These are phyloP conservation scores for Morbakka virulenta DNA, from an alignment of 30 jellyfish, hydroid and myxozoan species.

Conservation along the genomic window DNA sequence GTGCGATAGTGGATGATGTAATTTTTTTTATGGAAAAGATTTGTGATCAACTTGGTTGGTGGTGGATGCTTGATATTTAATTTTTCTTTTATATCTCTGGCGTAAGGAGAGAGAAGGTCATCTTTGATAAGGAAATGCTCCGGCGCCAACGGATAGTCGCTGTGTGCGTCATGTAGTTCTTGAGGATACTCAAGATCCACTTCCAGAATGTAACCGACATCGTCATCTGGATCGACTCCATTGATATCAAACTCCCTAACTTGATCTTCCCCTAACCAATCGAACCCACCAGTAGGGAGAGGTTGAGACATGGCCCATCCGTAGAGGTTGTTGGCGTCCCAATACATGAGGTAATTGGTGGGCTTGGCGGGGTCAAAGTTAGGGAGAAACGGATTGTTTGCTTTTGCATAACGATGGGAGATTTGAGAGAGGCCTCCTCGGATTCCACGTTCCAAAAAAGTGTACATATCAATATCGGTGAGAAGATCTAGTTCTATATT, in stretches of 20 bases:
- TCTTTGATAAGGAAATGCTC: constrained; percentile 18
- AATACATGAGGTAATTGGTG: no score
- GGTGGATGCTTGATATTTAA: no score
- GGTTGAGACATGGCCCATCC: no score
- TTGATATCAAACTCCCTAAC: not conserved
- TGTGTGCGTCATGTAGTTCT: constrained; percentile 57
- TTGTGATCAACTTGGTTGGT: constrained; percentile 71
- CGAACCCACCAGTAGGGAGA: no score
- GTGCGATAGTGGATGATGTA: constrained; percentile 44
- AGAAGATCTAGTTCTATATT: constrained; percentile 10
- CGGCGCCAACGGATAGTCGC: constrained; percentile 67
- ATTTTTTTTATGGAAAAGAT: constrained; percentile 29
- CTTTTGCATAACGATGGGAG: constrained; percentile 44
- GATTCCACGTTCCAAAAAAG: constrained; percentile 33
- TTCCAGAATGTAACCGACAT: constrained; percentile 36
- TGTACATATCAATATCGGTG: constrained; percentile 18
- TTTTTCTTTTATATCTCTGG: constrained; percentile 4
- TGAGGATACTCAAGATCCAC: constrained; percentile 60
- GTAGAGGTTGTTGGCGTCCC: no score
- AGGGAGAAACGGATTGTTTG: no score
- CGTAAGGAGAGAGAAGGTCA: constrained; percentile 23
- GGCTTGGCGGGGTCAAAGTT: no score
- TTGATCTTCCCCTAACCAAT: no score
- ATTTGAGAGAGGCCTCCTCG: constrained; percentile 32
- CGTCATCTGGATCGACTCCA: not conserved